Base-by-base conservation (phyloP, 2,797 vertebrate species). In the Pelobates cultripes region DNA sequence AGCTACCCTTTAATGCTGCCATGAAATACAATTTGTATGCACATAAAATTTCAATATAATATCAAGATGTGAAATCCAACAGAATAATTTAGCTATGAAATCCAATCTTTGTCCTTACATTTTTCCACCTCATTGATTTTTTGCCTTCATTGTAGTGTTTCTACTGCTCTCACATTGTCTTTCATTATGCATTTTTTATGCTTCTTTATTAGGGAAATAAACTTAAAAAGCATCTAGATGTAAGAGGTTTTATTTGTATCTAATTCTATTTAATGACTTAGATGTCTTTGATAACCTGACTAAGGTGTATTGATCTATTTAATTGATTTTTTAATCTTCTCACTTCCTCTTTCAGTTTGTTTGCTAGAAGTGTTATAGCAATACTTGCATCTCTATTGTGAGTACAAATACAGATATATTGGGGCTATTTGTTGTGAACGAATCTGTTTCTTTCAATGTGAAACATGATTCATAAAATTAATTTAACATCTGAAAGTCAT, bases 291-390 rank as follows among this genome's bases (percentile, higher is more conserved):
- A 89, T 90, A 90, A 87, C 83, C 81, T 83, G 78, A 81, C 75
- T 88, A 86, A 91, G 86, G 87, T 78, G 71, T 86, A 90, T 90
- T 3, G 88, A 91, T 91, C 88, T 90, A 80, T 82, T 40, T 70
- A 85, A 90, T 89, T 88, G 89, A 90, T 91, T 89, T 90, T 90
- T 78, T 77, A 2, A 6, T 51, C 82, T 84, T 85, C 86, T 87
- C 85, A 72, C 68, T 84, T 75, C 68, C 12, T 63, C 72, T 78
- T 78, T 61, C 43, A 63, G 72, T 79, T 84, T 45, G 71, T 79
- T 83, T 79, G 45, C 72, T 71, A 42, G 66, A 43, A 66, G 55
- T 55, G 43, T 63, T 9, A 13, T 67, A 51, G 13, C 15, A 70
- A 64, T 42, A 44, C 10, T 57, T 75, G n/a, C 42, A 41, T 53